These are phyloP conservation scores for Sardina pilchardus DNA, from an alignment of 2,113 vertebrate species.

Conservation along the genomic window DNA sequence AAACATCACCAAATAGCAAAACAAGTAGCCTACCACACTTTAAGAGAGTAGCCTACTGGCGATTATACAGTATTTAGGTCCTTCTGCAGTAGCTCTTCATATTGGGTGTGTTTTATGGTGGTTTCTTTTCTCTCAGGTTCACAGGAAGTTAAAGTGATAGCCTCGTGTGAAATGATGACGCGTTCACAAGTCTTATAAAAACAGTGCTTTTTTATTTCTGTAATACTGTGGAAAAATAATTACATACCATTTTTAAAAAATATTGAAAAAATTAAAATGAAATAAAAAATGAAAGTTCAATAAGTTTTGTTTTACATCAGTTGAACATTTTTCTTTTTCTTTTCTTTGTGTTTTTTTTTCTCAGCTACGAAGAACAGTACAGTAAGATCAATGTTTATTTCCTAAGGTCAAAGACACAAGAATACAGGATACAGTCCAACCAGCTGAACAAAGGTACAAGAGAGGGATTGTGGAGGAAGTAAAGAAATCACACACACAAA, in stretches of 20 bases:
- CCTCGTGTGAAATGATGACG: not conserved
- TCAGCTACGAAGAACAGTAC: constrained; percentile 82
- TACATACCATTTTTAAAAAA: constrained; percentile 83
- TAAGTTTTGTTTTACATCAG: constrained; percentile 76
- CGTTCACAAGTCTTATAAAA: constrained; percentile 67
- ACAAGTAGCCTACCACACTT: too few relatives aligned
- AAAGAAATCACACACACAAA: constrained; percentile 59
- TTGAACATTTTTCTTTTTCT: constrained; percentile 63
- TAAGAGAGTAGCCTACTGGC: too few relatives aligned
- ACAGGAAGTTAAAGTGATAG: not conserved
- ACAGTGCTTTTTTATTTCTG: constrained; percentile 81
- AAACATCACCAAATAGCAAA: too few relatives aligned
- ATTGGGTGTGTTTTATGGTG: too few relatives aligned
- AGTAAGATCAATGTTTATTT: constrained; percentile 76
- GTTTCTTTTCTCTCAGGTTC: not conserved
- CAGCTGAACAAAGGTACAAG: constrained; percentile 81
- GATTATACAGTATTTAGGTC: too few relatives aligned
- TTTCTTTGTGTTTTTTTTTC: constrained; percentile 55
- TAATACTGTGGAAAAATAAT: constrained; percentile 86
- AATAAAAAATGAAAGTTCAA: constrained; percentile 78
- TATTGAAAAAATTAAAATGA: constrained; percentile 72
- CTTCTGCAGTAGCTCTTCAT: too few relatives aligned
- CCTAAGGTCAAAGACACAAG: constrained; percentile 80
- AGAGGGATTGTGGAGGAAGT: constrained; percentile 74
- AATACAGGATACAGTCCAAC: constrained; percentile 83